phyloP scores from a whole-genome alignment of 2,888 invertebrate species.

The Lumbricus terrestris region DNA sequence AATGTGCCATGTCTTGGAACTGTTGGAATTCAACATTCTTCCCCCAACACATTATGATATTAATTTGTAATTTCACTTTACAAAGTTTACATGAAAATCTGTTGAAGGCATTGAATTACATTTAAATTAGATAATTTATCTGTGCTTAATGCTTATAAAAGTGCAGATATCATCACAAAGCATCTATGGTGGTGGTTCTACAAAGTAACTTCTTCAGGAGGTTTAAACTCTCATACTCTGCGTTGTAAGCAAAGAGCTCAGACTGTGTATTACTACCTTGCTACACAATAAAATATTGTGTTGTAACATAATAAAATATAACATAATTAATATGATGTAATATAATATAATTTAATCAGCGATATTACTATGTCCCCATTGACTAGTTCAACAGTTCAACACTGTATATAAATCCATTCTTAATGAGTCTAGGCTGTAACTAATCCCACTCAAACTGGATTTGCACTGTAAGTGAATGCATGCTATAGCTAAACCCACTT shows the following conservation, averaged over 20 bases:
- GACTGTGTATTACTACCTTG: not conserved
- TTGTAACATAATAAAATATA: not conserved
- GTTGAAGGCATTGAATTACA: too few relatives aligned
- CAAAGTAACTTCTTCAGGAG: not conserved
- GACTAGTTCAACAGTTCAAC: too few relatives aligned
- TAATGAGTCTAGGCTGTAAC: not conserved
- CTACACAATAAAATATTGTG: not conserved
- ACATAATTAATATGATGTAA: not conserved
- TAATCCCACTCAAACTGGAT: not conserved
- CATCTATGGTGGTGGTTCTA: not conserved
- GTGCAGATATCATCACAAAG: not conserved
- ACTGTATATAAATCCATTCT: too few relatives aligned
- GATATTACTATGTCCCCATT: not conserved
- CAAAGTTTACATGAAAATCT: too few relatives aligned
- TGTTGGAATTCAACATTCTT: too few relatives aligned
- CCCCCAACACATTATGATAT: too few relatives aligned
- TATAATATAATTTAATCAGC: not conserved
- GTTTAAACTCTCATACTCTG: not conserved
- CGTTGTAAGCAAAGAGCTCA: not conserved
- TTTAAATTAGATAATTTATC: too few relatives aligned
- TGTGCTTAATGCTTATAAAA: too few relatives aligned
- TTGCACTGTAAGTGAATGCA: not conserved
- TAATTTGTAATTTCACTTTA: too few relatives aligned
- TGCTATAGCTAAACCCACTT: not conserved
- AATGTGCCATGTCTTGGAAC: too few relatives aligned